Evolutionary conservation across 1,140 invertebrate species (phyloP).

Genomic region (Tenebrio molitor): DNA sequence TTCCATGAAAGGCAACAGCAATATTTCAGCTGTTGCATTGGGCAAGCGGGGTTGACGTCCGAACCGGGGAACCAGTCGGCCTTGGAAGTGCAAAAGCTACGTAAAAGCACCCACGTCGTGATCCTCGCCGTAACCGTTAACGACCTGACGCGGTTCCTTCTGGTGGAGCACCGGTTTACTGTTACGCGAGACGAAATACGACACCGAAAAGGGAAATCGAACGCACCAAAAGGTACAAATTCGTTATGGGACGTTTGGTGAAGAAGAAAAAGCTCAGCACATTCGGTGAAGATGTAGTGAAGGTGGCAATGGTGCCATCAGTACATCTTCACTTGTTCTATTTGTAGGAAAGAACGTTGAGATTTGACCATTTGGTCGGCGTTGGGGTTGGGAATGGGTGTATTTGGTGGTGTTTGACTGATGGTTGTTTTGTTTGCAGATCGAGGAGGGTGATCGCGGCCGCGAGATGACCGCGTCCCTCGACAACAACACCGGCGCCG

Average conservation of each 20-base stretch:
- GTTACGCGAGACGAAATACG: no score
- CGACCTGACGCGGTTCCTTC: slow-evolving; percentile 23
- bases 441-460: slow-evolving; percentile 63
- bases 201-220: no score
- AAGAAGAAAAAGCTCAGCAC: no score
- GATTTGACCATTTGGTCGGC: no score
- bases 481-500: slow-evolving; percentile 54
- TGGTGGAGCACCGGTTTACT: slow-evolving; percentile 16
- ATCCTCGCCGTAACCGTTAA: slow-evolving; percentile 22
- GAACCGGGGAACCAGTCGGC: slow-evolving; percentile 15
- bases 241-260: no score
- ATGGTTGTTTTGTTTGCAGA: slow-evolving; percentile 58
- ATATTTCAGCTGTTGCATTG: slow-evolving; percentile 42
- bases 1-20: slow-evolving; percentile 11
- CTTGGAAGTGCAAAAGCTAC: slow-evolving; percentile 42
- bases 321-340: no score
- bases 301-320: no score
- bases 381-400: no score
- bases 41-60: slow-evolving; percentile 43
- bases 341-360: no score
- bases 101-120: slow-evolving; percentile 38
- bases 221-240: no score
- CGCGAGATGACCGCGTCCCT: slow-evolving; percentile 64
- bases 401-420: background rate
- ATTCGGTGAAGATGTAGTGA: no score